A percentile compares a stretch with the other conserved stretches of the same genome.
These are phyloP conservation scores for Lagocephalus sceleratus DNA, from an alignment of 2,797 vertebrate genomes.

Conservation along the genomic window DNA sequence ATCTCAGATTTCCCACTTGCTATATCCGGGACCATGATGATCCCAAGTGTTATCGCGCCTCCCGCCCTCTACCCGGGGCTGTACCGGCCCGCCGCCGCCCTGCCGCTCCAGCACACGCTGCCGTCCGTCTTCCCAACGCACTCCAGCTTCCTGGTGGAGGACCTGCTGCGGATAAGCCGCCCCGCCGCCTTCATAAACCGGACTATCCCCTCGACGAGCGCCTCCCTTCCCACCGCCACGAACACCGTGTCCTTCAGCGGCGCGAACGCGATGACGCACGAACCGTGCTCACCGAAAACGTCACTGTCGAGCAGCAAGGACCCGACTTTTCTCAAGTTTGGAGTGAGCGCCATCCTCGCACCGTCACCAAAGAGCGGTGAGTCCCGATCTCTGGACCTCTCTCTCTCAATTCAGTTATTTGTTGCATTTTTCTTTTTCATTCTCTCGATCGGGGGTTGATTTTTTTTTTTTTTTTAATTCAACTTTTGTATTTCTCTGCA, in stretches of 20 bases:
- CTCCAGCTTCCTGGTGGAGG: constrained; percentile 93
- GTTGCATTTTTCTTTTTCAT: neutral
- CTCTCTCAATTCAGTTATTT: neutral
- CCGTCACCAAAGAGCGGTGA: constrained; percentile 87
- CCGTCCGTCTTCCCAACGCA: constrained; percentile 82
- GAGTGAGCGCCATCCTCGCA: constrained; percentile 93
- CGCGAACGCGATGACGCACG: constrained; percentile 59
- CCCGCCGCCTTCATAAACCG: constrained; percentile 80
- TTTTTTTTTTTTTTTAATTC: neutral
- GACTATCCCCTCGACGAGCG: constrained; percentile 64
- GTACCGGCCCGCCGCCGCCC: constrained; percentile 84
- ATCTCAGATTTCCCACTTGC: constrained; percentile 34
- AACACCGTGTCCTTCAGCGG: constrained; percentile 67
- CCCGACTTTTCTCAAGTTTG: constrained; percentile 91
- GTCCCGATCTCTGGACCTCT: constrained; percentile 25
- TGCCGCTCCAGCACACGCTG: constrained; percentile 85
- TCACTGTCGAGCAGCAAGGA: constrained; percentile 72
- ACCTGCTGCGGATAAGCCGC: constrained; percentile 89
- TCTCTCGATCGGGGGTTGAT: neutral
- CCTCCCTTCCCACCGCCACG: constrained; percentile 74
- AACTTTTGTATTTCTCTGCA: constrained; percentile 28
- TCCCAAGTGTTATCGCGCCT: constrained; percentile 88
- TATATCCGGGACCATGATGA: constrained; percentile 85
- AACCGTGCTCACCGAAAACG: constrained; percentile 78
- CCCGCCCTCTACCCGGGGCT: constrained; percentile 88